Base-by-base conservation (phyloP, 2,797 vertebrate genomes). In the Propithecus perrieri region DNA sequence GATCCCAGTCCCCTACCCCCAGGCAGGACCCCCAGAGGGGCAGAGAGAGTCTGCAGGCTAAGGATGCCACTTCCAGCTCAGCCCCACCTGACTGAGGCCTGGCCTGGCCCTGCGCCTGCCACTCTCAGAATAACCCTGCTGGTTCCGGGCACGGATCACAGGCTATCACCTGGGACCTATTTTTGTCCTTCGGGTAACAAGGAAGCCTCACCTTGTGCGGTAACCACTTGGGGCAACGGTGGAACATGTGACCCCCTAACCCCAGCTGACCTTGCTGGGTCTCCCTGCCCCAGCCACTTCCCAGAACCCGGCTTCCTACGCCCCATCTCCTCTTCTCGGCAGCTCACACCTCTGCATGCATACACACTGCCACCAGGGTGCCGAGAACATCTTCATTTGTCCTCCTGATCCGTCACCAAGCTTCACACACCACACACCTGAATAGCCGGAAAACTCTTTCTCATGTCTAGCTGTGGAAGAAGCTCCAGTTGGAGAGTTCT, bases 101-200 rank as follows among this genome's bases (percentile, higher is more conserved):
- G 84, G 43, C 24, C 90, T 84, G 95, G 91, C 96, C 46, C n/a
- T 4, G 14, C 13, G 81, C 93, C 96, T 61, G 61, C 55, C 59
- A 26, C 53, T 90, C 91, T 91, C 93, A 95, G 97, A 97, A 97
- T 96, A 97, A 85, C 93, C 33, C 71, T 41, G 33, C 22, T 53
- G 59, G 81, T 55, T 93, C 59, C 53, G 18, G 30, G 90, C 91
- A 55, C 43, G 78, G 65, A 94, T 94, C 41, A 3, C 76, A 91
- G 76, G 38, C 90, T 85, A 91, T 95, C 89, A 95, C 65, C 95
- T 96, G 76, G 96, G 84, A 83, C 33, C 96, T 97, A 75, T 96
- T 98, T 97, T 81, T 97, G 81, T 86, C 17, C 71, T 97, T 95
- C 80, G 96, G 96, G 97, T 91, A 96, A 96, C 15, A 72, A 88